Base-by-base conservation (phyloP, 2,113 vertebrate species). In the Holacanthus passer region DNA sequence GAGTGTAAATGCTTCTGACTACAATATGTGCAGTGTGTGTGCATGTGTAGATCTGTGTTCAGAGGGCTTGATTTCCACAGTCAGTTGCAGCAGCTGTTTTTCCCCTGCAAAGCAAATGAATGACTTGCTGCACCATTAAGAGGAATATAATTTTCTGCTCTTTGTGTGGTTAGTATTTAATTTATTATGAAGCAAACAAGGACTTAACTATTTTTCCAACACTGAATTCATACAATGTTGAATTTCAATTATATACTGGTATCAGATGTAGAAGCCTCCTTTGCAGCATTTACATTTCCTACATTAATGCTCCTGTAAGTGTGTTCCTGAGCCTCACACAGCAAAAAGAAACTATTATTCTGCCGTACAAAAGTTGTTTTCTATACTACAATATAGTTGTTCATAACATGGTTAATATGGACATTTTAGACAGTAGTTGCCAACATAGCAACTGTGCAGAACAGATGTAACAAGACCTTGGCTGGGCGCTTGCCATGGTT, bases 1-100 rank as follows among this genome's bases (percentile, higher is more conserved):
- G 76, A 72, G 32, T 82, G 29, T 55, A 22, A 65, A 41, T 58
- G n/a, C 27, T 17, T 69, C 52, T 45, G 47, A 69, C 48, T 70
- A 27, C 12, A 60, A 60, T 27, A 62, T 37, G 31, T 4, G 19
- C n/a, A 60, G 24, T 62, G 55, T 10, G 55, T 10, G 13, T 29
- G 16, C 4, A 27, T 22, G 43, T 50, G 31, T 41, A 47, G 24
- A 31, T 35, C n/a, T 37, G 11, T 37, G 47, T 17, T 24, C 59
- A n/a, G 24, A 12, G 3, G 59, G 41, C 37, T 17, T 59, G 39
- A 72, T 58, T 39, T 72, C 17, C 19, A 45, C 3, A 8, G 37
- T 58, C 9, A 12, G 32, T 22, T 14, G 37, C 5, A 17, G 20
- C 48, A 64, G 63, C 43, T 29, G 7, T 10, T 58, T 48, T 20